A percentile compares a stretch with the other conserved stretches of the same genome.
Evolutionary conservation across 2,797 vertebrate species (phyloP).

Genomic region (Neostethus bicornis): DNA sequence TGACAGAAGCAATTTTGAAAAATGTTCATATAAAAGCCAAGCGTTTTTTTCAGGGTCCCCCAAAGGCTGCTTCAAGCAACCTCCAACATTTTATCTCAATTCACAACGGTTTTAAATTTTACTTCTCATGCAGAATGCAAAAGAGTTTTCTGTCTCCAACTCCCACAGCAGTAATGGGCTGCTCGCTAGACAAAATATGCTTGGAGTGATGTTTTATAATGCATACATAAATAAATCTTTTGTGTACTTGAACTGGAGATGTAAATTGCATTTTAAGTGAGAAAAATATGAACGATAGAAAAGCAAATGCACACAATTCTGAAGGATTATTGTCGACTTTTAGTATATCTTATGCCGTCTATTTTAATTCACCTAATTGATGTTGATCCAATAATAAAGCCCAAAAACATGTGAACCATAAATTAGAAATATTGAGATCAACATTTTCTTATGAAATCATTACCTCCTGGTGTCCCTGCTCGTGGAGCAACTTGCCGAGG

Average conservation of each 20-base stretch:
- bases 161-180: background rate
- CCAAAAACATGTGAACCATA: no score
- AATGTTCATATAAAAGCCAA: conserved; percentile 32
- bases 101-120: conserved; percentile 26
- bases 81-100: conserved; percentile 39
- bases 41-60: conserved; percentile 35
- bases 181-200: conserved; percentile 7
- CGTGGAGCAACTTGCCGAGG: conserved; percentile 95
- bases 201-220: conserved; percentile 4
- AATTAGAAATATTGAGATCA: background rate
- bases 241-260: background rate
- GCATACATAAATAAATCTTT: conserved; percentile 5
- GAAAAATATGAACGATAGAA: background rate
- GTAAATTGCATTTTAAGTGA: background rate
- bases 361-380: background rate
- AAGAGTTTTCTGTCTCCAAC: background rate
- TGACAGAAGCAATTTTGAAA: conserved; percentile 48
- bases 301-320: background rate
- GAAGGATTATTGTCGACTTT: background rate
- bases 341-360: background rate
- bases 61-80: conserved; percentile 25
- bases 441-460: background rate
- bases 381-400: no score
- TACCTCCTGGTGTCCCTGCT: conserved; percentile 96
- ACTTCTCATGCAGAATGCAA: conserved; percentile 10